A percentile compares a stretch with the other conserved stretches of the same genome.
phyloP scores from a whole-genome alignment of 2,113 vertebrate species.

The Eulacestoma nigropectus region DNA sequence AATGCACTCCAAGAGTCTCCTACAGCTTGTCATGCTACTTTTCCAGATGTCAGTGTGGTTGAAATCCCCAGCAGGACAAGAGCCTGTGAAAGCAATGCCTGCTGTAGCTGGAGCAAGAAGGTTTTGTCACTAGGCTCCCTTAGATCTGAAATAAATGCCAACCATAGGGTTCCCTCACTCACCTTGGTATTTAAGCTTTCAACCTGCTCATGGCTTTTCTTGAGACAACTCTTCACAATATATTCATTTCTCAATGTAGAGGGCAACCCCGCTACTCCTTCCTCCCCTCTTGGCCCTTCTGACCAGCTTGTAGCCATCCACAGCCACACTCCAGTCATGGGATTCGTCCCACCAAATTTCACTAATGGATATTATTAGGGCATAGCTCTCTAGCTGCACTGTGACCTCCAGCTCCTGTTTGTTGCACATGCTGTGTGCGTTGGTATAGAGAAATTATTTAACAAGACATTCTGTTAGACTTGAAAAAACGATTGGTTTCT shows the following conservation, averaged over 20 bases:
- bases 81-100: rapidly evolving
- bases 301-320: not conserved
- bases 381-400: not conserved
- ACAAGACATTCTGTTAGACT: not conserved
- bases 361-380: not conserved
- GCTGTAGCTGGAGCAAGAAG: not conserved
- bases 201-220: not conserved
- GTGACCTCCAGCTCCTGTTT: not conserved
- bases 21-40: not conserved
- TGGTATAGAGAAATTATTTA: not conserved
- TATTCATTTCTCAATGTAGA: not conserved
- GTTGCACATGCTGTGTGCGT: not conserved
- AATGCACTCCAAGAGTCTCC: not conserved
- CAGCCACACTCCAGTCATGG: not conserved
- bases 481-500: not conserved
- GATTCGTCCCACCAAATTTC: not conserved
- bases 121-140: not conserved
- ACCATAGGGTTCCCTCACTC: not conserved
- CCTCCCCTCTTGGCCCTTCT: not conserved
- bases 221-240: not conserved
- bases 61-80: not conserved
- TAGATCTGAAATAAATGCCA: not conserved
- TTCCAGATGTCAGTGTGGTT: not conserved
- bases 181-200: not conserved
- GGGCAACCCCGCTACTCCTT: rapidly evolving